phyloP scores from a whole-genome alignment of 2,888 invertebrate species.

The Drosophila kanekoi region DNA sequence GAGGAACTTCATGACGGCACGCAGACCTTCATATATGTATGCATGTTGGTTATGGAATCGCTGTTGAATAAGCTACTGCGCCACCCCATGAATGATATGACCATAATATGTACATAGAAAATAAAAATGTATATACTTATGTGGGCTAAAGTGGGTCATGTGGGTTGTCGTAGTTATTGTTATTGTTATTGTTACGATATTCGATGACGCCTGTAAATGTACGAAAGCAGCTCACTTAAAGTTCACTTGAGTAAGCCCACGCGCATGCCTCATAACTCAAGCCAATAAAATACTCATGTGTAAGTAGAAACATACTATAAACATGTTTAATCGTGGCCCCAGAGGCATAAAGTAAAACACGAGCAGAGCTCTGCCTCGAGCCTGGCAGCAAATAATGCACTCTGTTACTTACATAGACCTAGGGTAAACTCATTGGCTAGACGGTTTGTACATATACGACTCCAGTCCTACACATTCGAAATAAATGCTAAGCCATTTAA shows the following conservation, averaged over 20 bases:
- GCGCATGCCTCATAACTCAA: conserved; percentile 48
- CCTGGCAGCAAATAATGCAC: conserved; percentile 12
- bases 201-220: conserved; percentile 8
- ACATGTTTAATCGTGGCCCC: conserved; percentile 1
- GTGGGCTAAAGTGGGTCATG: conserved; percentile 66
- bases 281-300: conserved; percentile 62
- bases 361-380: background rate
- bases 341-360: conserved; percentile 9
- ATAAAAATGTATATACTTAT: conserved; percentile 39
- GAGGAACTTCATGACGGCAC: too few relatives aligned
- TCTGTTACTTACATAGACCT: conserved; percentile 1
- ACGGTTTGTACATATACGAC: conserved; percentile 6
- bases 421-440: conserved; percentile 21
- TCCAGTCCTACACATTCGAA: background rate
- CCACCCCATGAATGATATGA: conserved; percentile 1
- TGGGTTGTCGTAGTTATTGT: conserved; percentile 29
- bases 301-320: conserved; percentile 8
- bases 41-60: background rate
- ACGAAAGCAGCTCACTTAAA: conserved; percentile 58
- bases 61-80: background rate
- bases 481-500: conserved; percentile 5
- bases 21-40: too few relatives aligned
- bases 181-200: conserved; percentile 35
- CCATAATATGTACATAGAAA: conserved; percentile 17
- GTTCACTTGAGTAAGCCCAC: conserved; percentile 58